A percentile compares a stretch with the other conserved stretches of the same genome.
These are phyloP conservation scores for Conchocele bisecta DNA, from an alignment of 2,888 invertebrate genomes.

Conservation along the genomic window DNA sequence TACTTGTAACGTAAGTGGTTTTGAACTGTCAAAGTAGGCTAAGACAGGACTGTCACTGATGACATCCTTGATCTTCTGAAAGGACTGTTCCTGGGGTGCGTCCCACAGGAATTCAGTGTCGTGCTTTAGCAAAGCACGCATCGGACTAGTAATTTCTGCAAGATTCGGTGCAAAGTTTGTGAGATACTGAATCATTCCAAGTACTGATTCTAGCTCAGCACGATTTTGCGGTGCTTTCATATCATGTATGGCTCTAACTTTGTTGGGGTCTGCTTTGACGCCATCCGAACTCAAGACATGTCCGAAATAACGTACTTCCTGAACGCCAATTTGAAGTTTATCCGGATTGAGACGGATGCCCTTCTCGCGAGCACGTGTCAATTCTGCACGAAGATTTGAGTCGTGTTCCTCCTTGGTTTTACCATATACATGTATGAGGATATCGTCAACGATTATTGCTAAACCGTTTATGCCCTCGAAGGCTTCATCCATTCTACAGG, in stretches of 20 bases:
- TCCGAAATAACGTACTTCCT: constrained; percentile 25
- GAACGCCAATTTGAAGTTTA: background rate
- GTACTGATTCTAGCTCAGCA: background rate
- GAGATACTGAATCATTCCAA: constrained; percentile 25
- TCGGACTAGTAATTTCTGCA: constrained; percentile 17
- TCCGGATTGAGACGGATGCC: constrained; percentile 16
- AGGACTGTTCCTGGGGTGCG: constrained; percentile 9
- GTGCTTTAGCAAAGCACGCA: background rate
- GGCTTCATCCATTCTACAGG: constrained; percentile 8
- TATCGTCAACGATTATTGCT: constrained; percentile 11
- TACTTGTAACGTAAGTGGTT: background rate
- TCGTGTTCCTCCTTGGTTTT: constrained; percentile 4
- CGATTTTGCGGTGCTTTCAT: constrained; percentile 5
- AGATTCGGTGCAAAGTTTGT: constrained; percentile 34
- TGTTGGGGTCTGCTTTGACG: background rate
- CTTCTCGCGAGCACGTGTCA: constrained; percentile 19
- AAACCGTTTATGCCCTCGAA: constrained; percentile 12
- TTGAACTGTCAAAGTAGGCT: constrained; percentile 17
- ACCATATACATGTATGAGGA: constrained; percentile 11
- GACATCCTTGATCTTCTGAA: constrained; percentile 13
- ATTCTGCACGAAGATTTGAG: background rate
- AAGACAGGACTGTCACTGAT: background rate
- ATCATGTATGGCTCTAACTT: constrained; percentile 22
- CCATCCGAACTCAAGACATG: constrained; percentile 4
- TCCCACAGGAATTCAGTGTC: constrained; percentile 16